Base-by-base conservation (phyloP, 2,888 invertebrate species). In the Acleris emargana region DNA sequence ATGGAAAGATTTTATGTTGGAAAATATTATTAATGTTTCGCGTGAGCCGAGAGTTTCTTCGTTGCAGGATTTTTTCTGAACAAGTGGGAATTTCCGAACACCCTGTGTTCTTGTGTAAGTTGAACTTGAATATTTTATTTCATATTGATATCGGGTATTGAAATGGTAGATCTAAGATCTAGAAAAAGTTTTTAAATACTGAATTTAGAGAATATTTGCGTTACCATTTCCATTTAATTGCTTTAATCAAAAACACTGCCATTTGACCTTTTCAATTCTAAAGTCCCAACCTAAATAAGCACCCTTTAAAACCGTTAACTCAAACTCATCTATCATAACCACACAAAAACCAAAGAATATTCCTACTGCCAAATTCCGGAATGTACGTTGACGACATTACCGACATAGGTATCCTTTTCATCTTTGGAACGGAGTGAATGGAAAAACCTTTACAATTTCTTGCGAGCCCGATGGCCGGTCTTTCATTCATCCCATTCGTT, bases 401-500 rank as follows among this genome's bases (percentile, higher is more conserved):
- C 57, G 13, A 49, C 58, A 32, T 49, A 47, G 58, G 55, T 55
- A 64, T 64, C 66, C 66, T 61, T 61, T 66, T 66, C 60, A 66
- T 64, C 59, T 61, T 53, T 45, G 55, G 25, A 20, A 20, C 43
- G 17, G 76, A 75, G 74, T 76, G 76, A 83, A 79, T 81, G 81
- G 74, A 75, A 73, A 75, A 80, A 76, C 77, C 80, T 79, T 81
- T 82, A 78, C 81, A 82, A 82, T 83, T 80, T 80, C 79, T 76
- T 73, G 70, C 71, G 66, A 68, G 68, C 67, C 62, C 67, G 68
- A 64, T 64, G 71, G 69, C 74, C 75, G 70, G 68, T 72, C 68
- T 73, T 68, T 72, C 73, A 72, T 73, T 73, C 72, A 70, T 75
- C 75, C 72, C 73, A 78, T 84, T 83, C 80, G 78, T 76, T 59